Evolutionary conservation across 2,113 vertebrate genomes (phyloP).

Genomic region (Sphaerodactylus townsendi): DNA sequence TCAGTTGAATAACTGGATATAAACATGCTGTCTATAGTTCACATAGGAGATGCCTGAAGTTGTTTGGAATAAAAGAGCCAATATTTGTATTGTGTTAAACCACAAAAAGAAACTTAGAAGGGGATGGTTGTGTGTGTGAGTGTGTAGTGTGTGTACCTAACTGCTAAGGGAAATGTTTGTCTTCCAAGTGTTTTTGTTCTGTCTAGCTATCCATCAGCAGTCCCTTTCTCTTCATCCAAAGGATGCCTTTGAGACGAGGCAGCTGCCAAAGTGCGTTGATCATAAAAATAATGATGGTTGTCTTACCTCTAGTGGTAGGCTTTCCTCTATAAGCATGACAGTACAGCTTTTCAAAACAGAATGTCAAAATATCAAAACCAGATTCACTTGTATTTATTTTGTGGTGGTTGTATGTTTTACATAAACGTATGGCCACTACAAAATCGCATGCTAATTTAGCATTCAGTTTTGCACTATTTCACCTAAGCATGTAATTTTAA

Average conservation of each 20-base stretch:
- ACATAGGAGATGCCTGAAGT: slow-evolving; percentile 24
- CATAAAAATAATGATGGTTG: neutral
- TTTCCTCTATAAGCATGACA: neutral
- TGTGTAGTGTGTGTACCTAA: neutral
- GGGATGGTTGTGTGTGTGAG: neutral
- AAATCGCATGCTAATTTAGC: no score
- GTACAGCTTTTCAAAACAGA: neutral
- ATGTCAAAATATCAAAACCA: neutral
- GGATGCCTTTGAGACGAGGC: no score
- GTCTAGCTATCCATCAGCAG: neutral
- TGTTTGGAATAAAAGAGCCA: slow-evolving; percentile 23
- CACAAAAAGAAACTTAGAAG: neutral
- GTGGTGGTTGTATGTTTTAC: neutral
- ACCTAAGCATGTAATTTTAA: no score
- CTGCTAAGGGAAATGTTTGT: neutral
- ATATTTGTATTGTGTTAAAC: slow-evolving; percentile 7
- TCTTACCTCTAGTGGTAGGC: neutral
- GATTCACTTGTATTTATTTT: neutral
- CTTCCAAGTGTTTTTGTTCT: neutral
- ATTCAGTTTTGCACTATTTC: neutral
- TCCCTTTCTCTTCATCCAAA: no score
- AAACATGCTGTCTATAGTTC: neutral
- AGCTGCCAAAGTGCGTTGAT: neutral
- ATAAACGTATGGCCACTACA: no score
- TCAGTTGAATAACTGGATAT: neutral